Percentiles rank a stretch among this genome's conserved stretches.
phyloP scores from a whole-genome alignment of 2,113 vertebrate genomes.

The Oenanthe melanoleuca region DNA sequence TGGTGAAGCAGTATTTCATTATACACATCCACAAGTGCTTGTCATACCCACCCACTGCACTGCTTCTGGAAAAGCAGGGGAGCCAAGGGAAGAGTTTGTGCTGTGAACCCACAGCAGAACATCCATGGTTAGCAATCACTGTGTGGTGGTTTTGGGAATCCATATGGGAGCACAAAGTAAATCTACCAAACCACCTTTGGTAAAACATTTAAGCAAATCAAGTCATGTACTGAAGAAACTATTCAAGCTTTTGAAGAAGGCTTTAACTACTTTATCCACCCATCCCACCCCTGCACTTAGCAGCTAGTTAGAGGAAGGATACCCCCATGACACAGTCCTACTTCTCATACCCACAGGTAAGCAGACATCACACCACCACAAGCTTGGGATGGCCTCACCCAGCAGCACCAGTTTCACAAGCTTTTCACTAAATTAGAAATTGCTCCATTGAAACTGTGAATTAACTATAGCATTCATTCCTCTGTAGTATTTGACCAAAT shows the following conservation, averaged over 20 bases:
- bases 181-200: background rate
- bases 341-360: background rate
- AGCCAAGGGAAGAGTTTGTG: background rate
- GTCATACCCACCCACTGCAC: background rate
- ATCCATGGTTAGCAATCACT: background rate
- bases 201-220: background rate
- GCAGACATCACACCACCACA: background rate
- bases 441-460: background rate
- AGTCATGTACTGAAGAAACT: background rate
- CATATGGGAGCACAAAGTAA: background rate
- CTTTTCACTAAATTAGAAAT: background rate
- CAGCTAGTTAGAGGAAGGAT: background rate
- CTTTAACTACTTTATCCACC: background rate
- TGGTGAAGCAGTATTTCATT: background rate
- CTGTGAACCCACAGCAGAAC: background rate
- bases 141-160: background rate
- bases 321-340: rapidly evolving
- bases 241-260: background rate
- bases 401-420: background rate
- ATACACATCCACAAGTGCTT: background rate
- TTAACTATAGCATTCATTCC: background rate
- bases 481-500: background rate
- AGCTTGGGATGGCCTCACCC: background rate
- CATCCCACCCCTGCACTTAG: background rate
- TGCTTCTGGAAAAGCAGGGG: background rate